phyloP scores from a whole-genome alignment of 1,140 invertebrate genomes.

The Cephus cinctus region DNA sequence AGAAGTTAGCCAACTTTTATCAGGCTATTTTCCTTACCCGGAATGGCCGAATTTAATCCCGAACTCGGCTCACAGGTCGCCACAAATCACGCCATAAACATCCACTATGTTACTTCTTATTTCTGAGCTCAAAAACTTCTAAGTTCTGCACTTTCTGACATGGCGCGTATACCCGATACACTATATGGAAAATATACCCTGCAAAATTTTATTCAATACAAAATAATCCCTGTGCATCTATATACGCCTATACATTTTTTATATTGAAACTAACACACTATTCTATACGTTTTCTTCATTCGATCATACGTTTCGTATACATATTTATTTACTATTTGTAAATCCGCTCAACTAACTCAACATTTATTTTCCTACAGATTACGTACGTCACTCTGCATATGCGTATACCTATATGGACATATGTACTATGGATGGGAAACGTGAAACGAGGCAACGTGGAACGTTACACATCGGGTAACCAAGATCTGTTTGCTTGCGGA shows the following conservation, averaged over 20 bases:
- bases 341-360: neutral
- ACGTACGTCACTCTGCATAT: too few species aligned
- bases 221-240: too few species aligned
- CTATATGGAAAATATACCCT: too few species aligned
- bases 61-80: slow-evolving; percentile 43
- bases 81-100: slow-evolving; percentile 55
- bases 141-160: too few species aligned
- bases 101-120: slow-evolving; percentile 26
- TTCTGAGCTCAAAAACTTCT: too few species aligned
- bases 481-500: slow-evolving; percentile 56
- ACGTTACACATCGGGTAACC: slow-evolving; percentile 56
- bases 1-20: slow-evolving; percentile 39
- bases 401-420: neutral
- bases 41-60: slow-evolving; percentile 53
- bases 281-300: too few species aligned
- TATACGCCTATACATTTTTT: too few species aligned
- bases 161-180: too few species aligned
- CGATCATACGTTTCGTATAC: neutral
- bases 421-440: neutral
- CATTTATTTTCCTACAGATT: neutral
- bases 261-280: too few species aligned
- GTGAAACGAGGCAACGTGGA: slow-evolving; percentile 41
- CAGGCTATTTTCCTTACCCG: slow-evolving; percentile 48
- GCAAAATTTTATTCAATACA: too few species aligned
- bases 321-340: too few species aligned